Evolutionary conservation across 2,113 vertebrate genomes (phyloP).

Genomic region (Silurus asotus): DNA sequence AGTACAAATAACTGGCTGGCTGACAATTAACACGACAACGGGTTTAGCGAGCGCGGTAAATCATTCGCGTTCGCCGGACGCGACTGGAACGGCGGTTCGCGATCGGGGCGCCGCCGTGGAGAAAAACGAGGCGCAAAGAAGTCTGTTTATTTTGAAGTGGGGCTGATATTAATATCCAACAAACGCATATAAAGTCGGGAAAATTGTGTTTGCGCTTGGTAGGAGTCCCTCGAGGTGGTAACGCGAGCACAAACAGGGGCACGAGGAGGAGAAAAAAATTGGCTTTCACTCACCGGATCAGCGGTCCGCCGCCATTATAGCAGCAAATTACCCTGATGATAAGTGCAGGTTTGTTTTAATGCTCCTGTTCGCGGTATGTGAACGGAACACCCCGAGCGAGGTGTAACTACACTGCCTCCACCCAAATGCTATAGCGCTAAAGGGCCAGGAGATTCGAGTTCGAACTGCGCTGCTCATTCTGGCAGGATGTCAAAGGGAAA

Average conservation of each 20-base stretch:
- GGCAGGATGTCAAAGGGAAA: neutral
- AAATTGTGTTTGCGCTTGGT: neutral
- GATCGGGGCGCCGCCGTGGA: too few relatives aligned
- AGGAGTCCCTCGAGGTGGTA: neutral
- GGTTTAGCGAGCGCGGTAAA: neutral
- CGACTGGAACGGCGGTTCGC: too few relatives aligned
- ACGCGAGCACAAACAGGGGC: neutral
- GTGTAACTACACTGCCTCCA: neutral
- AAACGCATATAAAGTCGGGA: neutral
- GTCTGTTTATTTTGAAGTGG: neutral
- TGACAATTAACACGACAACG: neutral
- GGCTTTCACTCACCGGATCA: neutral
- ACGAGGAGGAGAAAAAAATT: neutral
- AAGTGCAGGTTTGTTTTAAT: neutral
- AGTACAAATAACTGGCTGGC: constrained; percentile 21
- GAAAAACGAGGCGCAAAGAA: too few relatives aligned
- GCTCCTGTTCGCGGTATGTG: neutral
- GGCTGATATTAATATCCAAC: neutral
- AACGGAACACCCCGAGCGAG: neutral
- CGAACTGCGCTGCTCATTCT: neutral
- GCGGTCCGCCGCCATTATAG: neutral
- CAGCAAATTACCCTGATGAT: neutral
- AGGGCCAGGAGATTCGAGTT: neutral
- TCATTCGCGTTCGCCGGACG: neutral
- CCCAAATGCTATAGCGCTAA: neutral